Percentiles rank a stretch among this genome's conserved stretches.
Conservation (phyloP, 2,113 vertebrate species). For the Psilopsiagon aurifrons region DNA sequence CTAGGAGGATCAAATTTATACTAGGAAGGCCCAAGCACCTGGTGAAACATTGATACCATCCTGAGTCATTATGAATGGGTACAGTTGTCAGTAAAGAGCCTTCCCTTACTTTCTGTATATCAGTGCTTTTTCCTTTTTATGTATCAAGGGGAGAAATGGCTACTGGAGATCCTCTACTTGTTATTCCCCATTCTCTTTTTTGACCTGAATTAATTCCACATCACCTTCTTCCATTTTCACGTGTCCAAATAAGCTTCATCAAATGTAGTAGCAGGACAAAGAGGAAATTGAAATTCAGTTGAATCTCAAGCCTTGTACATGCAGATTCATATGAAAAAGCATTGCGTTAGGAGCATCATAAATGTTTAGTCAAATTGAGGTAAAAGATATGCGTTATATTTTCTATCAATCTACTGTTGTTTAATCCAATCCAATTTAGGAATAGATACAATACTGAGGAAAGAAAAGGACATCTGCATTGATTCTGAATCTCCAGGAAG, state of each 20-base stretch:
- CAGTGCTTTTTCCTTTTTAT: neutral
- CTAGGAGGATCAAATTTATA: neutral
- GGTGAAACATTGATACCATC: neutral
- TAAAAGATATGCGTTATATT: neutral
- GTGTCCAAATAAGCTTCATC: neutral
- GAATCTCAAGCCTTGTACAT: neutral
- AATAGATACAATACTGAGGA: neutral
- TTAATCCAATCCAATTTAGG: constrained; percentile 1
- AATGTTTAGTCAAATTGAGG: constrained; percentile 11
- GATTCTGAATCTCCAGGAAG: constrained; percentile 23
- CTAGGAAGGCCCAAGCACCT: neutral
- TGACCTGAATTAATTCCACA: neutral
- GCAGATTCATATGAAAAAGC: neutral
- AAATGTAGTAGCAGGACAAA: neutral
- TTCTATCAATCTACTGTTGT: constrained; percentile 7
- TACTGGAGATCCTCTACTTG: neutral
- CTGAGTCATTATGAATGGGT: neutral
- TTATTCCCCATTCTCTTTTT: neutral
- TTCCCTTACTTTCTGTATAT: neutral
- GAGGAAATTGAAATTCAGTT: neutral
- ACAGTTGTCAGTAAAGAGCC: neutral
- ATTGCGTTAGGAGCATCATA: neutral
- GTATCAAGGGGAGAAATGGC: neutral
- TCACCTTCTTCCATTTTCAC: neutral
- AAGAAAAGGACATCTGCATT: constrained; percentile 26